Evolutionary conservation across 2,888 invertebrate species (phyloP), one percentile per base, ranked within the genome.

Genomic region (Ophioninae sp.): DNA sequence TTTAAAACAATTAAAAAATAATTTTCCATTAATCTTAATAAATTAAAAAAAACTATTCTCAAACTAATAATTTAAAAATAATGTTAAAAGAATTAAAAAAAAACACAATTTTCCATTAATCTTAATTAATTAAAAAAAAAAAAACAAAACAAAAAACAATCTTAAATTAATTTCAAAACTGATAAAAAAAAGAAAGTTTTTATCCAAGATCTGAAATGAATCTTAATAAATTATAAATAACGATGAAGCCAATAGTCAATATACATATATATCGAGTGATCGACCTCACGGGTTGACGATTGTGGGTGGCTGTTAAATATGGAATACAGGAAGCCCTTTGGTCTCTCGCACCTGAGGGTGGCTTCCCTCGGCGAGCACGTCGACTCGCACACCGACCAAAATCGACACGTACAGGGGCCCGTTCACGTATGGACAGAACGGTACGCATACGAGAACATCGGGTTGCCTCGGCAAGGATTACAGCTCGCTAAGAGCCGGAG

Each of bases 381-480:
- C 74, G 61, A 76, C 59, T 64, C 61, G 10, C 50, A 50, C 50
- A 50, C 50, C 13, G 5, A 50, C 50, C 0, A 10, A 50, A 76
- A 44, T 50, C 62, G 76, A 37, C 65, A 75, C 75, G 82, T 87
- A 65, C 80, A 84, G 30, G 30, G 30, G 3, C 30, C 2, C 87
- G 83, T 86, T 87, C 56, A 57, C n/a, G 23, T 59, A 72, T 8
- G 21, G n/a, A 17, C 20, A 59, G 23, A 68, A 21, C 50, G 41
- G 56, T 17, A 87, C 57, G 65, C 65, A 65, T 74, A 68, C 62
- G 61, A 20, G 30, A 65, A 72, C 75, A 67, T 74, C 59, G 81
- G 89, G 88, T 89, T 88, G 89, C 89, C 89, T 88, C 89, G 88
- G 90, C 90, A 89, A 89, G 92, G 93, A 92, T 93, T 93, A 92